A percentile compares a stretch with the other conserved stretches of the same genome.
Conservation (phyloP, 2,888 invertebrate species). For the Macroteleia sp. region DNA sequence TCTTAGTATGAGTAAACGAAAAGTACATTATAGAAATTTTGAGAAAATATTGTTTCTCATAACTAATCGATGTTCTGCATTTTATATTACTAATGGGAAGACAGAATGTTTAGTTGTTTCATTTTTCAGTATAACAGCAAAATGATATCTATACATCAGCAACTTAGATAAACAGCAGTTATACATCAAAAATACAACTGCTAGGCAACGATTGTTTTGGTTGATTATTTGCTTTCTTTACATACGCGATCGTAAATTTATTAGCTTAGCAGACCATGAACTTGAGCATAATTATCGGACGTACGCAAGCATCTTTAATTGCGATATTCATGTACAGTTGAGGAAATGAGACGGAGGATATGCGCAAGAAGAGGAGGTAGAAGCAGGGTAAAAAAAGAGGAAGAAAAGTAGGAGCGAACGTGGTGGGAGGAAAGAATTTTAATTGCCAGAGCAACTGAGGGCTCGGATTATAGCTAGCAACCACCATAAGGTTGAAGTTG, state of each 20-base stretch:
- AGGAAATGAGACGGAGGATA: slow-evolving; percentile 34
- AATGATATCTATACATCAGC: too few species aligned
- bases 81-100: too few species aligned
- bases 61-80: too few species aligned
- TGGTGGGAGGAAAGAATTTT: slow-evolving; percentile 79
- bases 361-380: slow-evolving; percentile 37
- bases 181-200: too few species aligned
- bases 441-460: slow-evolving; percentile 78
- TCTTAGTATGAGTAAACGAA: too few species aligned
- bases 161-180: too few species aligned
- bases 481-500: slow-evolving; percentile 73
- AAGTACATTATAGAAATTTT: too few species aligned
- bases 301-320: slow-evolving; percentile 57
- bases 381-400: slow-evolving; percentile 62
- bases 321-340: slow-evolving; percentile 34
- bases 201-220: too few species aligned
- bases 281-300: slow-evolving; percentile 34
- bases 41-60: too few species aligned
- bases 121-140: too few species aligned
- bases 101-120: too few species aligned
- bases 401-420: slow-evolving; percentile 71
- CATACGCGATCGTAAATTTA: slow-evolving; percentile 19
- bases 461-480: slow-evolving; percentile 74
- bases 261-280: slow-evolving; percentile 51
- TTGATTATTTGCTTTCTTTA: neutral